Percentiles rank a stretch among this genome's conserved stretches.
phyloP scores from a whole-genome alignment of 2,888 invertebrate genomes.

The Metalampra italica region DNA sequence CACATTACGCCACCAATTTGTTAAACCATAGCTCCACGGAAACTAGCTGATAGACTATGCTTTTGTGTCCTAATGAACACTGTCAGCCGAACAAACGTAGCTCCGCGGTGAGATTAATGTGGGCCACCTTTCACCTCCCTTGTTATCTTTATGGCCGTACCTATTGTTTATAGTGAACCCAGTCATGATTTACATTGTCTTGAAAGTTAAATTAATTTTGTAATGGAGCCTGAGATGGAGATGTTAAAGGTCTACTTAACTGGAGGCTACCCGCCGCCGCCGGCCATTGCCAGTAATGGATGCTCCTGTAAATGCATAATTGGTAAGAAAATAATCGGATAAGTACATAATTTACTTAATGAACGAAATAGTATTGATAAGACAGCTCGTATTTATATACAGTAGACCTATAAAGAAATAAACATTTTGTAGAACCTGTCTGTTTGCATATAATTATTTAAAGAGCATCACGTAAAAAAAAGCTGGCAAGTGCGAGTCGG shows the following conservation, averaged over 20 bases:
- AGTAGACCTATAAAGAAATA: too few relatives aligned
- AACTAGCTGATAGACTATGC: constrained; percentile 65
- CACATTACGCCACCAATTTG: constrained; percentile 60
- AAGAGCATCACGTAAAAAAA: too few relatives aligned
- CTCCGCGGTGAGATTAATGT: constrained; percentile 54
- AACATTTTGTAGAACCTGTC: too few relatives aligned
- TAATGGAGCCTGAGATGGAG: constrained; percentile 5
- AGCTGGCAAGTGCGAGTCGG: too few relatives aligned
- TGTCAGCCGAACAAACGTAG: constrained; percentile 65
- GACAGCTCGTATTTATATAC: too few relatives aligned
- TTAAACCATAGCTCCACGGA: constrained; percentile 54
- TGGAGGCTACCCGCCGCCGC: neutral
- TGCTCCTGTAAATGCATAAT: too few relatives aligned
- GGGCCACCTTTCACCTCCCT: constrained; percentile 50
- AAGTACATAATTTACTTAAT: too few relatives aligned
- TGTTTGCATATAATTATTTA: too few relatives aligned
- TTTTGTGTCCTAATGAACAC: constrained; percentile 68
- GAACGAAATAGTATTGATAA: too few relatives aligned
- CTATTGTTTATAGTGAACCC: constrained; percentile 55
- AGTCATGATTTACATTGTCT: constrained; percentile 44
- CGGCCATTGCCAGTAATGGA: neutral
- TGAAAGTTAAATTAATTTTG: constrained; percentile 21
- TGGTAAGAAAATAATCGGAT: too few relatives aligned
- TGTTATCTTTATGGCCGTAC: constrained; percentile 54
- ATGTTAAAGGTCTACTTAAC: neutral